A percentile compares a stretch with the other conserved stretches of the same genome.
These are phyloP conservation scores for Heliothis subflexa DNA, from an alignment of 1,140 invertebrate genomes.

Conservation along the genomic window DNA sequence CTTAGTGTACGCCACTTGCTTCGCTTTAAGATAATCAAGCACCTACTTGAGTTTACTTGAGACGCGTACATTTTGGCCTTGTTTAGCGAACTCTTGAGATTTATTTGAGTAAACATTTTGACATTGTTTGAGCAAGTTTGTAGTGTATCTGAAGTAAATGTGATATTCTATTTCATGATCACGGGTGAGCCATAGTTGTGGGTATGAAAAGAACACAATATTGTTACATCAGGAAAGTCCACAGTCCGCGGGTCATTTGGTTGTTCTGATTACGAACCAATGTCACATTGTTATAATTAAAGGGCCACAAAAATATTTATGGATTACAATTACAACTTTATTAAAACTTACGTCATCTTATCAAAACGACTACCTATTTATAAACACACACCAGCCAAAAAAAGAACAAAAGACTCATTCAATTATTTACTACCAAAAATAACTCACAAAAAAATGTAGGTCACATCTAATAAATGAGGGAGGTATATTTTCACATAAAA, in stretches of 20 bases:
- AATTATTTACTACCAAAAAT: conserved; percentile 22
- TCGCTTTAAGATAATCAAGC: conserved; percentile 6
- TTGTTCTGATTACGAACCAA: too few relatives aligned
- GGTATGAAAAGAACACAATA: too few relatives aligned
- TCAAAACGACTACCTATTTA: too few relatives aligned
- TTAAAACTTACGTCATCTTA: too few relatives aligned
- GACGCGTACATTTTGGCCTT: conserved; percentile 6
- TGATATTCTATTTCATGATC: too few relatives aligned
- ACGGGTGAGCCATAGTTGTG: too few relatives aligned
- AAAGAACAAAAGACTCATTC: background rate
- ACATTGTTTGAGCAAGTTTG: background rate
- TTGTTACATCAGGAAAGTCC: too few relatives aligned
- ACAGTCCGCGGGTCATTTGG: too few relatives aligned
- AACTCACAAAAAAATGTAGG: conserved; percentile 7
- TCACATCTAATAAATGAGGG: conserved; percentile 33
- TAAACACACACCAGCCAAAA: background rate
- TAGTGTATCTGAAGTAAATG: too few relatives aligned
- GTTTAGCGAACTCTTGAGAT: background rate
- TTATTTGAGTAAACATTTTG: background rate
- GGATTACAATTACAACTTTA: too few relatives aligned
- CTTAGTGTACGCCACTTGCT: conserved; percentile 18
- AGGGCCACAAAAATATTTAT: too few relatives aligned
- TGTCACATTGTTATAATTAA: too few relatives aligned
- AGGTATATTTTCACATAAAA: conserved; percentile 37
- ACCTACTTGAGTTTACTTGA: conserved; percentile 26